Evolutionary conservation across 92 coral and sea anemone species (phyloP), one percentile per base, ranked within the genome.

Genomic region (Montipora capitata): DNA sequence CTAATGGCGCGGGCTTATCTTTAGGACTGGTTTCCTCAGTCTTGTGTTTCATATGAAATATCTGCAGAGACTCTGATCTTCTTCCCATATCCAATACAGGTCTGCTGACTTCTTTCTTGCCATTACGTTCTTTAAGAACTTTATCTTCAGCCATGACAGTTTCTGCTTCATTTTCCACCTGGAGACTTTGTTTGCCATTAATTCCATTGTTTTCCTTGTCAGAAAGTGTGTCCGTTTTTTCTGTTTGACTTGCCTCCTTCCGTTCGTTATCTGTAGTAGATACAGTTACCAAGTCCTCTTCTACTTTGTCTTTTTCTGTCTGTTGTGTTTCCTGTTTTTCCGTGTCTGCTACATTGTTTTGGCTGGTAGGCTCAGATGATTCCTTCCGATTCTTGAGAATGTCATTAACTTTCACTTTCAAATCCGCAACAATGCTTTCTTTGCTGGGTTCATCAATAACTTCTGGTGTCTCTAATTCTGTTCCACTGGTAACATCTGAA

Each of bases 401-500:
- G 2, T 81, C 71, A 51, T 69, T 68, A 13, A 77, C 93, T 35
- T 49, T 72, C 66, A 77, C 75, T 84, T 51, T 89, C 40, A 76
- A 58, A 56, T 81, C 76, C 51, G 76, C 67, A 15, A 78, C 58
- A 16, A 79, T 67, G 12, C 87, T 70, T 44, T 90, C 88, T 63
- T 54, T 45, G 7, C 45, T 44, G 20, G 88, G 76, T 59, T 79
- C 94, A 2, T 93, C 69, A 35, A 9, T 67, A 20, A 15, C 73
- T 73, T 74, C 92, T 13, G 10, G 15, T 9, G 83, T 66, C 72
- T 95, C 93, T 12, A 86, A 82, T 38, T 91, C 89, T n/a, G 93
- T 89, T 20, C 18, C 74, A 62, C 75, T 92, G 88, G 85, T 35
- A 44, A 86, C 82, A 80, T 90, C 94, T 38, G 96, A 68, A 51